phyloP scores from a whole-genome alignment of 2,888 invertebrate genomes.

The Crocallis elinguaria region DNA sequence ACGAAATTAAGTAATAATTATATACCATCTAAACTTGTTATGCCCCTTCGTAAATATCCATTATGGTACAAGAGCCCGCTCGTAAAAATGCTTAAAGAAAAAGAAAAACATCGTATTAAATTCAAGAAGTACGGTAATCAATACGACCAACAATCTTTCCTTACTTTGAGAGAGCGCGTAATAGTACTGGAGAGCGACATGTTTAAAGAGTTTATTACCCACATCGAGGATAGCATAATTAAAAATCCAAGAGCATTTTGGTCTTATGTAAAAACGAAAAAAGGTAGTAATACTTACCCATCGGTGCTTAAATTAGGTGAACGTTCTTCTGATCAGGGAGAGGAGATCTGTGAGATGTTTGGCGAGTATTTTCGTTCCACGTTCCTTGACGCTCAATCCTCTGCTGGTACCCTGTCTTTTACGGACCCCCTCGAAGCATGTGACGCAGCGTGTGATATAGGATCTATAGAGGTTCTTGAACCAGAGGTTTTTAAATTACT shows the following conservation, averaged over 20 bases:
- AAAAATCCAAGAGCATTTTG: slow-evolving; percentile 12
- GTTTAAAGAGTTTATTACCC: slow-evolving; percentile 9
- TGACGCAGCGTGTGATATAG: too few species aligned
- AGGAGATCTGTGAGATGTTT: slow-evolving; percentile 11
- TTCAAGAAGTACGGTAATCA: slow-evolving; percentile 21
- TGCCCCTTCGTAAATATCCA: slow-evolving; percentile 5
- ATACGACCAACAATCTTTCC: slow-evolving; percentile 37
- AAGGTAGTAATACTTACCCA: slow-evolving; percentile 1
- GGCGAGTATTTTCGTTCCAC: slow-evolving; percentile 12
- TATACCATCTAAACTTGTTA: slow-evolving; percentile 5
- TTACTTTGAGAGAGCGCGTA: slow-evolving; percentile 8
- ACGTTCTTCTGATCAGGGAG: slow-evolving; percentile 3
- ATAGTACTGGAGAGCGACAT: slow-evolving; percentile 8
- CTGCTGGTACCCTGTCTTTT: neutral
- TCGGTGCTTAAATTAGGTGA: neutral
- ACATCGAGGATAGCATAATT: slow-evolving; percentile 4
- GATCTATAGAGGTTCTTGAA: neutral
- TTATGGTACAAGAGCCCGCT: slow-evolving; percentile 8
- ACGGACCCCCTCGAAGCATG: too few species aligned
- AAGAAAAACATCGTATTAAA: slow-evolving; percentile 9
- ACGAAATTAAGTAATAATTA: neutral
- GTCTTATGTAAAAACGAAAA: slow-evolving; percentile 10
- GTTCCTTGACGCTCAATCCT: neutral
- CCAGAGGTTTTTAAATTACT: neutral
- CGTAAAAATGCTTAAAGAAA: slow-evolving; percentile 27